Evolutionary conservation across 2,888 invertebrate genomes (phyloP), one percentile per base, ranked within the genome.

Genomic region (Coremacera marginata): DNA sequence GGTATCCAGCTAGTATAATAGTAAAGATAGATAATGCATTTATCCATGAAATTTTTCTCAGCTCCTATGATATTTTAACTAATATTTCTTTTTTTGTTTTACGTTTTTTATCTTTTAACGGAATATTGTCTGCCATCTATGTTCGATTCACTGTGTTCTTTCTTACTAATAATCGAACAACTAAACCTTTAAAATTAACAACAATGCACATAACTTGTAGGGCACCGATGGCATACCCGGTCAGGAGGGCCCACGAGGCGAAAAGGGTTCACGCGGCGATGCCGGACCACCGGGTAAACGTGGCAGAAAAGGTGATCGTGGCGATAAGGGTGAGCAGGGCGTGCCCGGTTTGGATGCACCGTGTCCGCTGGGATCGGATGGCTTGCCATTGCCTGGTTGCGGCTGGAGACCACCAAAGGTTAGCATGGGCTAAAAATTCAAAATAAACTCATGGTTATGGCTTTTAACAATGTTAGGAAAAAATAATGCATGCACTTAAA

Each of bases 271-370:
- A 88, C 95, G 95, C 89, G 97, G 97, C 73, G 89, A 89, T 83
- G 85, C 88, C 72, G 97, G 97, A 76, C 95, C 95, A 76, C 91
- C 93, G 80, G 98, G 98, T 79, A 96, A 96, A 90, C 93, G 97
- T 84, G 98, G 98, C 75, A 93, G 95, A 83, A 96, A 96, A 90
- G 98, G 98, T 49, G 95, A 96, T 90, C 94, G 94, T 86, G 98
- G 98, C 57, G 95, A 95, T 86, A 96, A 96, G 90, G 98, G 98
- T 77, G 97, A 97, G 86, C 96, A 96, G 92, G 98, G 98, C 83
- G 97, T 98, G 82, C 98, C 98, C 51, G 98, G 98, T 52, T 91
- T 99, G 85, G 98, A 99, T 91, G 99, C 99, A 63, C 98, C 98
- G n/a, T 99, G 99, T 91, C 99, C 99, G 81, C 91, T 98, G 77